Conservation (phyloP, 1,140 invertebrate genomes). For the Cryptotermes secundus region DNA sequence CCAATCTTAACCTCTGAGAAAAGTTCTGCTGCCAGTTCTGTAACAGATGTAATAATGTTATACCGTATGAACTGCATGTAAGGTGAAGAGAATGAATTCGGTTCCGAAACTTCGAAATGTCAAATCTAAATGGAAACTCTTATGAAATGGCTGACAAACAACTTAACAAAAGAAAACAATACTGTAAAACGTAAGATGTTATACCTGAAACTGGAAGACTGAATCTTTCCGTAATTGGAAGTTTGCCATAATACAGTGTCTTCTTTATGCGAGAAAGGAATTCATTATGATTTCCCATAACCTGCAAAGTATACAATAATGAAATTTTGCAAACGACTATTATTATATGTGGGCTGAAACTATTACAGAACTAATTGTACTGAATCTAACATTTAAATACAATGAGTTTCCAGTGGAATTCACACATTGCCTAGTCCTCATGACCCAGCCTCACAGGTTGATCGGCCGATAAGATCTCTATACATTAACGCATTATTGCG, state of each 20-base stretch:
- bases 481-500: too few relatives aligned
- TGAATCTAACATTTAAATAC: too few relatives aligned
- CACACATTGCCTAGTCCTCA: too few relatives aligned
- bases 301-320: slow-evolving; percentile 50
- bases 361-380: too few relatives aligned
- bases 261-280: slow-evolving; percentile 78
- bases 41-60: slow-evolving; percentile 39
- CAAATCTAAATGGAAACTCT: slow-evolving; percentile 7
- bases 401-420: too few relatives aligned
- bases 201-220: slow-evolving; percentile 77
- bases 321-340: too few relatives aligned
- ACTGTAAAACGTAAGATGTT: too few relatives aligned
- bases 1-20: slow-evolving; percentile 70
- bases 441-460: too few relatives aligned
- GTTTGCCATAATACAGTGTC: slow-evolving; percentile 80
- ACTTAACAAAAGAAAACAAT: background rate
- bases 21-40: slow-evolving; percentile 79
- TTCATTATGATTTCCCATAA: slow-evolving; percentile 65
- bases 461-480: background rate
- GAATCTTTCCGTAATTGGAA: slow-evolving; percentile 66
- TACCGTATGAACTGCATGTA: background rate
- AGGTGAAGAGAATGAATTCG: background rate
- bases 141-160: background rate
- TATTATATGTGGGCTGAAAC: too few relatives aligned
- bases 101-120: background rate